Base-by-base conservation (phyloP, 2,797 vertebrate species). In the Mareca penelope region DNA sequence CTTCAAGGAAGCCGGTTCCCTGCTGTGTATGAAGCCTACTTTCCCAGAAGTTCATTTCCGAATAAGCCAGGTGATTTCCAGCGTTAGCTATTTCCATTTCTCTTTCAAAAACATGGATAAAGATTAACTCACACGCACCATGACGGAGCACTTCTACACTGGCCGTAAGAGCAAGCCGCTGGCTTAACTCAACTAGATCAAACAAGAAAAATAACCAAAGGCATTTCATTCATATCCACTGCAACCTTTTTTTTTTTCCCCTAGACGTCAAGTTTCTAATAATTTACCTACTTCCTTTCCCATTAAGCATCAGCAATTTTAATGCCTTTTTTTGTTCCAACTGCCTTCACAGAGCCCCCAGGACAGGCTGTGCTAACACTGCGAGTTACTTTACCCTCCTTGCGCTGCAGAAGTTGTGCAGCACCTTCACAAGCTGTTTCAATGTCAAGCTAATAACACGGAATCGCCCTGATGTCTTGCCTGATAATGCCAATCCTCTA, bases 31-130 rank as follows among this genome's bases (percentile, higher is more conserved):
- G 9, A 88, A 60, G 72, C 82, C 48, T 0, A 0, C 87, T 83
- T 93, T 96, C 94, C 81, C 91, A 94, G 89, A 95, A 92, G 87
- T 9, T 7, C 65, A 15, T 40, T 93, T 93, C 76, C 1, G 0
- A 95, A 50, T 4, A 60, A 85, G 93, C 85, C 93, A 91, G 95
- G 94, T 92, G 89, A 78, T 88, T 95, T 92, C 93, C 96, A 93
- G 77, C 1, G 22, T 75, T 65, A 64, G 79, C 82, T 50, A 75
- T 68, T 88, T 72, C 91, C 76, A 78, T 22, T 92, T 78, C 87
- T 92, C 75, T 93, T 71, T 91, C 69, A 59, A 65, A 89, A 93
- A 13, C 72, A 21, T 18, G 91, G 93, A 92, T 83, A 92, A 96
- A 92, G 85, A 95, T 95, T 93, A 95, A 96, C 94, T 85, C 92